Evolutionary conservation across 2,113 vertebrate genomes (phyloP).

Genomic region (Progne subis): DNA sequence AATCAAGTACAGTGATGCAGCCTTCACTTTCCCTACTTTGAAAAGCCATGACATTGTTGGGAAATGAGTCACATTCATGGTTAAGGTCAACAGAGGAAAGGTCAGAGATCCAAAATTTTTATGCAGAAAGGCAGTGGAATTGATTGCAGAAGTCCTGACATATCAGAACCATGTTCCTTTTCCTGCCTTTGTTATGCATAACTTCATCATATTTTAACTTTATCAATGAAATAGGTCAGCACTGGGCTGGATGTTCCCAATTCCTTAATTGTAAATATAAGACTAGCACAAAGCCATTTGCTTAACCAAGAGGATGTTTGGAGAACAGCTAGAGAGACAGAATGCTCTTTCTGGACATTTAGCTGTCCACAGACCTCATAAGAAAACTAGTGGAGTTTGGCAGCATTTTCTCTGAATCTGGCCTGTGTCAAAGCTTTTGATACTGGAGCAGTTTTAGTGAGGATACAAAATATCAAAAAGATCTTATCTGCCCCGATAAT

Average conservation of each 20-base stretch:
- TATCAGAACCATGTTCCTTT: not conserved
- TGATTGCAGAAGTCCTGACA: not conserved
- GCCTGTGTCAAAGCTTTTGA: not conserved
- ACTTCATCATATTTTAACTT: not conserved
- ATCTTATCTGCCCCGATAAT: not conserved
- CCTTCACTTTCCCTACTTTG: not conserved
- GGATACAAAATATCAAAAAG: not conserved
- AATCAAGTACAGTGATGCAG: not conserved
- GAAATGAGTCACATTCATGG: not conserved
- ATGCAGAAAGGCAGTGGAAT: not conserved
- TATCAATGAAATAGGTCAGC: not conserved
- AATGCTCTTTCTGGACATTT: not conserved
- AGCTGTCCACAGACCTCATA: not conserved
- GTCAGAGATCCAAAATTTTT: not conserved
- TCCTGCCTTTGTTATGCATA: not conserved
- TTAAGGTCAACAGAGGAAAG: not conserved
- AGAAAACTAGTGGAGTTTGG: not conserved
- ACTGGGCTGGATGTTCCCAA: not conserved
- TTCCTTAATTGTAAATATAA: not conserved
- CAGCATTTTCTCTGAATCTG: not conserved
- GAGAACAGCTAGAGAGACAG: not conserved
- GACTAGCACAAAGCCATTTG: not conserved
- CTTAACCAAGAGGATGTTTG: not conserved
- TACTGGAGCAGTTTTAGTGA: not conserved
- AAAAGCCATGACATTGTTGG: not conserved